These are phyloP conservation scores for Himalopsyche tibetana DNA, from an alignment of 2,888 invertebrate species.

Conservation along the genomic window DNA sequence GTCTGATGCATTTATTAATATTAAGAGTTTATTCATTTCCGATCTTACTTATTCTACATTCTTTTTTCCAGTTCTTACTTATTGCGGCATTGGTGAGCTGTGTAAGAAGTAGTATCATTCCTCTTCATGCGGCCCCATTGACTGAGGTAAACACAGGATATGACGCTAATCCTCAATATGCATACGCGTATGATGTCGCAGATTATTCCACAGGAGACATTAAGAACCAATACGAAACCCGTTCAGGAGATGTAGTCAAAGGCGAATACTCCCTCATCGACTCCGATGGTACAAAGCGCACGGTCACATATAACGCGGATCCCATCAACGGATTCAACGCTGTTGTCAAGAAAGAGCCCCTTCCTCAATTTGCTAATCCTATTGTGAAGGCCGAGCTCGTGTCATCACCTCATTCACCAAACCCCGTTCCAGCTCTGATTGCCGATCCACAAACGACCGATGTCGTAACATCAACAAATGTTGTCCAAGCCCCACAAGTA, in stretches of 20 bases:
- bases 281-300: constrained; percentile 70
- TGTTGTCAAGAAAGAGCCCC: constrained; percentile 69
- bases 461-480: not conserved
- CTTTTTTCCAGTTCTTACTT: constrained; percentile 60
- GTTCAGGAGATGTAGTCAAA: constrained; percentile 70
- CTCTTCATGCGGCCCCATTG: constrained; percentile 60
- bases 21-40: not conserved
- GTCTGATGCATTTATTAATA: no score
- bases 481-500: not conserved
- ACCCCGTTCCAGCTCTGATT: not conserved
- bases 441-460: constrained; percentile 22
- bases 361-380: constrained; percentile 56
- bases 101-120: constrained; percentile 59
- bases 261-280: constrained; percentile 70
- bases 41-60: not conserved
- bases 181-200: constrained; percentile 70
- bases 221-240: constrained; percentile 70
- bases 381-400: constrained; percentile 6
- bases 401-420: not conserved
- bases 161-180: constrained; percentile 68
- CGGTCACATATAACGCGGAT: constrained; percentile 70
- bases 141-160: constrained; percentile 59
- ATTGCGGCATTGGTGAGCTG: constrained; percentile 58
- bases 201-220: constrained; percentile 70
- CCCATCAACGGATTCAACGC: constrained; percentile 70